Base-by-base conservation (phyloP, 1,140 invertebrate species). In the Patella vulgata region DNA sequence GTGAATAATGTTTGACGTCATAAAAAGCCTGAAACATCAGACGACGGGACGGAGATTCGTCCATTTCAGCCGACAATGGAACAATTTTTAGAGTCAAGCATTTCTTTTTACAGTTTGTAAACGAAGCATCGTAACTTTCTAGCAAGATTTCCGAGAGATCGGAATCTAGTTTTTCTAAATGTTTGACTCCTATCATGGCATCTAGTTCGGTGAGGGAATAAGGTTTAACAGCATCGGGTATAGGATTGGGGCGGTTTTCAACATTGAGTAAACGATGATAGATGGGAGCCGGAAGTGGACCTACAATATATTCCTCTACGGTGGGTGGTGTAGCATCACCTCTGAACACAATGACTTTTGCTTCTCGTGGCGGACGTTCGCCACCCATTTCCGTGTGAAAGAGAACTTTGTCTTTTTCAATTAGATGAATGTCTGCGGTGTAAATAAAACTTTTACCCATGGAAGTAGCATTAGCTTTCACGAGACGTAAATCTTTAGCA, bases 371-470 rank as follows among this genome's bases (percentile, higher is more conserved):
- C 1, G 75, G 69, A 50, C 68, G 57, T 9, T 54, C 2, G 2
- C 65, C 68, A 9, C 57, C 53, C 1, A 42, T 43, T 39, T 78
- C 73, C 25, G 78, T 58, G 56, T 65, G 76, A 5, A 44, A 31
- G 11, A 78, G 28, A 3, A 65, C 69, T 4, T 71, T 66, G 1
- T 27, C 17, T 61, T 81, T 81, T 14, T 51, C 36, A 0, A 69
- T 66, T 21, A 69, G 64, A 25, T 63, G 39, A 0, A 78, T 48
- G 23, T 74, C 70, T 19, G 72, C 66, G 5, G 57, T 59, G 56
- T 65, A 78, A n/a, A 80, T 68, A 27, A 69, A 75, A 46, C 65
- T 74, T 1, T 31, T 59, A 25, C 70, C 71, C 4, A 73, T 51
- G 9, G 11, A 21, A 2, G 59, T 50, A 2, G 60, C 54, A 12